Conservation (phyloP, 2,797 vertebrate species). For the Acrocephalus scirpaceus region DNA sequence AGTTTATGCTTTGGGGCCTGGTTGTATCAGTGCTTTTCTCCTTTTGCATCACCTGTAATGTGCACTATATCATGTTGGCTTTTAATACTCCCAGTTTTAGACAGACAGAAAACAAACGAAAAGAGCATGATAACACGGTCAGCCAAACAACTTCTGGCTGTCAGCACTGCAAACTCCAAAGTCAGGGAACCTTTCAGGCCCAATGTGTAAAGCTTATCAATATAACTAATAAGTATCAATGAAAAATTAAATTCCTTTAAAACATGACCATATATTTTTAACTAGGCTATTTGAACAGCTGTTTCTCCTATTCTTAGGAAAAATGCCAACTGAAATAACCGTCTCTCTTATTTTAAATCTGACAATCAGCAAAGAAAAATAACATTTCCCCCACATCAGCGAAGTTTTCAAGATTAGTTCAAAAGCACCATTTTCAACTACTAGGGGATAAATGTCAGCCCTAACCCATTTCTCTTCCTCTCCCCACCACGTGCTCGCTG, state of each 20-base stretch:
- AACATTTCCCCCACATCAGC: rapidly evolving
- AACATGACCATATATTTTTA: not conserved
- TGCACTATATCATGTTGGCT: rapidly evolving
- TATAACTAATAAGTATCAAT: rapidly evolving
- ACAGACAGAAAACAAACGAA: not conserved
- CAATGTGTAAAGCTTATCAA: rapidly evolving
- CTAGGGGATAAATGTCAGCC: rapidly evolving
- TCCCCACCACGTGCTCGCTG: not conserved
- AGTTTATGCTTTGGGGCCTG: not conserved
- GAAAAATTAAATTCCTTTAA: not conserved
- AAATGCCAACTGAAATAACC: not conserved
- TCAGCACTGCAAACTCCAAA: not conserved
- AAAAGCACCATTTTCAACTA: not conserved
- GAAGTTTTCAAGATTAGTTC: not conserved
- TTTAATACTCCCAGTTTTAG: not conserved
- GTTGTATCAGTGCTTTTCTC: not conserved
- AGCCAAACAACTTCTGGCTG: not conserved
- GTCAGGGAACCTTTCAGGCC: not conserved
- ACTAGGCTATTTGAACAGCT: not conserved
- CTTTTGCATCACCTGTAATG: not conserved
- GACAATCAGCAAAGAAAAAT: rapidly evolving
- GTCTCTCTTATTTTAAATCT: not conserved
- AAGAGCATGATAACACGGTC: rapidly evolving
- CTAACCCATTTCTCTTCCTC: rapidly evolving
- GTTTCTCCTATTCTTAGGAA: not conserved